These are phyloP conservation scores for Sander lucioperca DNA, from an alignment of 2,113 vertebrate species.

Conservation along the genomic window DNA sequence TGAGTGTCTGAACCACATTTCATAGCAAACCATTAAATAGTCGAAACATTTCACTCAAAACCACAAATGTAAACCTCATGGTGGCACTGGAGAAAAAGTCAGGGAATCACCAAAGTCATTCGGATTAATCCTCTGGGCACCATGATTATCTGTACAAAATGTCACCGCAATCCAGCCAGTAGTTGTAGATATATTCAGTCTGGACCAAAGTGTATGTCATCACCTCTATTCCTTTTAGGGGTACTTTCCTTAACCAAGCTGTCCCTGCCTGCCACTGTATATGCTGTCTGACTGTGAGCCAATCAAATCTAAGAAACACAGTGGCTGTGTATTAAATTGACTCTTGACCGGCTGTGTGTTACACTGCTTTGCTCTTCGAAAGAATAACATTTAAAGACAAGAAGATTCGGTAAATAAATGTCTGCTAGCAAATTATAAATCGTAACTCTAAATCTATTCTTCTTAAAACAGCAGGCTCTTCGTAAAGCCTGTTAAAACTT, in stretches of 20 bases:
- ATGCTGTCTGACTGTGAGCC: neutral
- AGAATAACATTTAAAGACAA: neutral
- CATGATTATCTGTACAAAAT: neutral
- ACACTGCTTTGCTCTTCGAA: neutral
- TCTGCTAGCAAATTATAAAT: neutral
- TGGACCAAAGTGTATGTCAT: neutral
- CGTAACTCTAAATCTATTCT: neutral
- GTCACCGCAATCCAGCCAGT: neutral
- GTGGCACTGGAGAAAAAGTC: neutral
- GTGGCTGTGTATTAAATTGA: neutral
- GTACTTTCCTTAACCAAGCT: neutral
- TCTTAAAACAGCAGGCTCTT: neutral
- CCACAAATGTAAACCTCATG: neutral
- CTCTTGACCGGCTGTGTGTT: neutral
- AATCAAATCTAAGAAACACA: constrained; percentile 2
- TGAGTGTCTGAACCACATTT: too few relatives aligned
- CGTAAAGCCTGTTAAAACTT: neutral
- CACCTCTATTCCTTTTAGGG: neutral
- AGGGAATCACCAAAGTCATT: neutral
- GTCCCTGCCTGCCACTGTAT: neutral
- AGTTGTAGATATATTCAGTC: neutral
- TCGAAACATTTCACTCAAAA: too few relatives aligned
- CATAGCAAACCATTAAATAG: too few relatives aligned
- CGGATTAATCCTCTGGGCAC: neutral
- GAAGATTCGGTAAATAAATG: too few relatives aligned